A percentile compares a stretch with the other conserved stretches of the same genome.
Conservation (phyloP, 2,113 vertebrate species). For the Plestiodon gilberti region DNA sequence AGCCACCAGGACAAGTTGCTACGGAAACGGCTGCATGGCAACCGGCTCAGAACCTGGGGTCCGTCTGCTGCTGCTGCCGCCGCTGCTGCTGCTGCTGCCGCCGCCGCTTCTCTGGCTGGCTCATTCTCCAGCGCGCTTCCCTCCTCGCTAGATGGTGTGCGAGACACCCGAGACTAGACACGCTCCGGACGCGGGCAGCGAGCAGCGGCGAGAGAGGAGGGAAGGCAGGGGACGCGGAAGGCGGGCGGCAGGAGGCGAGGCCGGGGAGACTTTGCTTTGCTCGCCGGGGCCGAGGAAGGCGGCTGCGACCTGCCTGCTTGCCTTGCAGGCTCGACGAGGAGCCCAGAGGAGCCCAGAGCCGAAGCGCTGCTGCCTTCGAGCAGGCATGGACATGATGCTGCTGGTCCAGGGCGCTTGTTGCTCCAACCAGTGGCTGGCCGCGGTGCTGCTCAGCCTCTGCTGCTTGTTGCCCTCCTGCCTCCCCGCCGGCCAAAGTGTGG, state of each 20-base stretch:
- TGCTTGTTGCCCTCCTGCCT: conserved; percentile 91
- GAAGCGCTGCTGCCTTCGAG: conserved; percentile 68
- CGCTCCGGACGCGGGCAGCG: conserved; percentile 66
- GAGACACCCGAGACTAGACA: conserved; percentile 85
- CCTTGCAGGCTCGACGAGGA: conserved; percentile 41
- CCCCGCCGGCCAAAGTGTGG: conserved; percentile 91
- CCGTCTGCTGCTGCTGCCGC: conserved; percentile 59
- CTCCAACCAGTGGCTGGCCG: conserved; percentile 93
- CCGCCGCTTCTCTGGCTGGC: conserved; percentile 61
- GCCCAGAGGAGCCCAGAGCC: conserved; percentile 61
- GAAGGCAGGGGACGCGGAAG: conserved; percentile 64
- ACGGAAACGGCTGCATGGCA: conserved; percentile 99
- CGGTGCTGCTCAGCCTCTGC: conserved; percentile 92
- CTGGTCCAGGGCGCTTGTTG: conserved; percentile 92
- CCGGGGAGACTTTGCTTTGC: background rate
- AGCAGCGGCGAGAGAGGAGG: conserved; percentile 57
- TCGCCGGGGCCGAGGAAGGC: background rate
- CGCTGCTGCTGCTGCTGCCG: conserved; percentile 39
- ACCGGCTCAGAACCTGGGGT: conserved; percentile 94
- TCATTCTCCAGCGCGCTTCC: conserved; percentile 87
- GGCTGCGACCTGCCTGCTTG: conserved; percentile 47
- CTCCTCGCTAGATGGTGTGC: conserved; percentile 93
- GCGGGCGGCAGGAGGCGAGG: conserved; percentile 22
- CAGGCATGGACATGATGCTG: conserved; percentile 93
- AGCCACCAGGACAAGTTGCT: conserved; percentile 91